Evolutionary conservation across 2,888 invertebrate species (phyloP), one percentile per base, ranked within the genome.

Genomic region (Papilio protenor): DNA sequence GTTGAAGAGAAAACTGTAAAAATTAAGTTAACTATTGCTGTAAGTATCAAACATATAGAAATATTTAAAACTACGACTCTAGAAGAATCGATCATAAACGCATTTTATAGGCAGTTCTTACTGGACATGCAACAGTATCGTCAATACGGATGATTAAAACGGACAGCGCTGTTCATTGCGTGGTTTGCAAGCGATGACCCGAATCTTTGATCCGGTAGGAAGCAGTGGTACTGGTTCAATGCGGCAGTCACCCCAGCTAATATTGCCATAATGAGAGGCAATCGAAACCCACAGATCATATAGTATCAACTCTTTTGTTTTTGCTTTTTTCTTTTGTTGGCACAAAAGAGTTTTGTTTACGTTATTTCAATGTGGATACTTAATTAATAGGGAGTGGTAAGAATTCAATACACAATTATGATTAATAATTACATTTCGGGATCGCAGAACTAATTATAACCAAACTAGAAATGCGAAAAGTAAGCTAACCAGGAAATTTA

Each of bases 191-290:
- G 40, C 66, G n/a, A 66, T n/a, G 66, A 66, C 66, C 66, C 66
- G 66, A 66, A 66, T 66, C 66, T 40, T 66, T 21, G 66, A 40
- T 66, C 40, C 66, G 27, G 66, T 66, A 40, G 40, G 40, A n/a
- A 40, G 66, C 66, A 66, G 66, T 66, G 66, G 33, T n/a, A 66
- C 66, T 66, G 66, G 66, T 40, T 40, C 66, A 66, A 66, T 40
- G 66, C 66, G 59, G 23, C 12, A 61, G 27, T 8, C 33, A 61
- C 61, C 61, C 33, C 64, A 8, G 16, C 33, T 33, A 33, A 40
- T n/a, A 40, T n/a, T 64, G 40, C 6, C 40, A 40, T 18, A 66
- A 66, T 66, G n/a, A 66, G 18, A 33, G 33, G 14, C 40, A 66
- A 66, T 40, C 40, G 40, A 40, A 66, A 40, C 33, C 10, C n/a